phyloP scores from a whole-genome alignment of 2,113 vertebrate genomes.

The Nettapus auritus region DNA sequence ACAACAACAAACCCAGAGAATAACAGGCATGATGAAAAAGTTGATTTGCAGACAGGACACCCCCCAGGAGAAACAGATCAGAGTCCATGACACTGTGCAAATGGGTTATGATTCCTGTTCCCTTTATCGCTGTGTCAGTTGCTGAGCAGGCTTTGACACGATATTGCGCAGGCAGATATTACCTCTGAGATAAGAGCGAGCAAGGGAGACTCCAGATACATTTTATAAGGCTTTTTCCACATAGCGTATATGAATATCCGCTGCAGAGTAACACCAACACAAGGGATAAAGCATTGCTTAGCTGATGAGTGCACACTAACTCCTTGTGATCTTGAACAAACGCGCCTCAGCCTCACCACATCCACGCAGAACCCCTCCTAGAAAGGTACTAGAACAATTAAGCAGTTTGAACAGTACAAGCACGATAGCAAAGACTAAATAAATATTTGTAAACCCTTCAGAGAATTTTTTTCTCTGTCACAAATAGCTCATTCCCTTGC shows the following conservation, averaged over 20 bases:
- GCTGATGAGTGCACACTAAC: not conserved
- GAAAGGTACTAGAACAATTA: not conserved
- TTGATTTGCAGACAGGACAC: not conserved
- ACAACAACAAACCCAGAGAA: not conserved
- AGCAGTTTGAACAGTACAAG: not conserved
- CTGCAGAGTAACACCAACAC: not conserved
- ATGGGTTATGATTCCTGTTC: not conserved
- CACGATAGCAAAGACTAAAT: accelerated
- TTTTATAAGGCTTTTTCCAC: not conserved
- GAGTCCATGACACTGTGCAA: not conserved
- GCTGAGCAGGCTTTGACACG: accelerated
- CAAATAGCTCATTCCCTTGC: not conserved
- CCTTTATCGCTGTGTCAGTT: not conserved
- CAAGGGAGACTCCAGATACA: accelerated
- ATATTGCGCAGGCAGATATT: not conserved
- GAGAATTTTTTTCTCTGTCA: not conserved
- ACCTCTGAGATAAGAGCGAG: not conserved
- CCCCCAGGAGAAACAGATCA: not conserved
- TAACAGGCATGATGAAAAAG: not conserved
- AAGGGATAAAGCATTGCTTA: not conserved
- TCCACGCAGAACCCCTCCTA: not conserved
- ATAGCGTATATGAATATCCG: not conserved
- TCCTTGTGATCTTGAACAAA: not conserved
- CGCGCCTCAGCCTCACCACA: accelerated
- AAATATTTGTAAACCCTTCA: not conserved